Evolutionary conservation across 2,797 vertebrate genomes (phyloP), one percentile per base, ranked within the genome.

Genomic region (Eulemur albifrons): DNA sequence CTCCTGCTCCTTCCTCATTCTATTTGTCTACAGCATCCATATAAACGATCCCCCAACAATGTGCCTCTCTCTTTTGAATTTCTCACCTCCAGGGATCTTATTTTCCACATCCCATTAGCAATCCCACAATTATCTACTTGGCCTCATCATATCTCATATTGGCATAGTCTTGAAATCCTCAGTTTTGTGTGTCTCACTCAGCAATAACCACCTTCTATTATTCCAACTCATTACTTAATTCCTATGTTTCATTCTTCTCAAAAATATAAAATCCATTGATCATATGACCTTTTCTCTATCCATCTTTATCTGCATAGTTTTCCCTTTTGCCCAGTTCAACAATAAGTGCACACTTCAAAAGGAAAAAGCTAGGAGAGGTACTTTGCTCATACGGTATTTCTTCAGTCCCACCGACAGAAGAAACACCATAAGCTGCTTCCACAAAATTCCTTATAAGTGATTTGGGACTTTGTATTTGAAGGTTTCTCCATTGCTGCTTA

Each of bases 381-480:
- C 8, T 15, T 40, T 20, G 21, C 3, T 61, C 38, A 17, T 1
- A 4, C 0, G 14, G 7, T 4, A 12, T 8, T 32, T 35, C 54
- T n/a, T 84, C 45, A 18, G 4, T 27, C 52, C 21, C 14, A 57
- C 15, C 61, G 43, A 2, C 32, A 70, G 38, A 48, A 32, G 18
- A 14, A 35, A 25, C 7, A 30, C n/a, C 32, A 1, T 21, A 30
- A 30, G 0, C 14, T 57, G 40, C 30, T 38, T 45, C 52, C 67
- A 63, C 23, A 38, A 50, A 75, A 67, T 25, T 30, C 23, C 61
- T 83, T 25, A 57, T 54, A 48, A 77, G n/a, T 23, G 1, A 50
- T 76, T 69, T 40, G 40, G 21, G 57, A 50, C 59, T 84, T 84
- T 40, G 18, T 7, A 20, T 73, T 88, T 89, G 38, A 92, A 43